Evolutionary conservation across 2,113 vertebrate species (phyloP).

Genomic region (Platysternon megacephalum): DNA sequence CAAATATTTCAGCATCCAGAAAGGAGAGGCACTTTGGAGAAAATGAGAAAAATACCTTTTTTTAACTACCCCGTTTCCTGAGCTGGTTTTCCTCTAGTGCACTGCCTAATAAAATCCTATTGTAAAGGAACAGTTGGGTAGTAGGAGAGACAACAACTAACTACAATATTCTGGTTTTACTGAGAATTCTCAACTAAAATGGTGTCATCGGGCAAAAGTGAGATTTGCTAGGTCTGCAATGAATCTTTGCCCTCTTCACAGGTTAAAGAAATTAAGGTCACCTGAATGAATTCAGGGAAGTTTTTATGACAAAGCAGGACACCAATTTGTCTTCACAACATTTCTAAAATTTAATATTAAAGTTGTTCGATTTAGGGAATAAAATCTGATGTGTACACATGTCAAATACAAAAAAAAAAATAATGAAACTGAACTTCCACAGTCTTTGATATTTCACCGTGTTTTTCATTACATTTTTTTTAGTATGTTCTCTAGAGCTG

Average conservation of each 20-base stretch:
- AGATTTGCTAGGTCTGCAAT: not conserved
- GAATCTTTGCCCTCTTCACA: not conserved
- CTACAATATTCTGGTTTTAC: not conserved
- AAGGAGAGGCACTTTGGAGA: not conserved
- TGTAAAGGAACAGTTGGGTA: not conserved
- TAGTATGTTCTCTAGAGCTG: not conserved
- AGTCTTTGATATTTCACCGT: not conserved
- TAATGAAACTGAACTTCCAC: not conserved
- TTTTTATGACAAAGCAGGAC: slow-evolving; percentile 34
- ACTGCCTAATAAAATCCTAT: not conserved
- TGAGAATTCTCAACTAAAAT: not conserved
- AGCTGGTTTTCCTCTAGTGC: not conserved
- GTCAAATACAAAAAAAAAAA: not conserved
- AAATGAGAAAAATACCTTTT: not conserved
- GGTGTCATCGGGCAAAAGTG: not conserved
- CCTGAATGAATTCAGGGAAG: slow-evolving; percentile 16
- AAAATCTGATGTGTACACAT: slow-evolving; percentile 3
- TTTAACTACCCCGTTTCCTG: not conserved
- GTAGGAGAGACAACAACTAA: not conserved
- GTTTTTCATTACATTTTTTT: not conserved
- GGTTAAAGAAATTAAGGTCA: slow-evolving; percentile 51
- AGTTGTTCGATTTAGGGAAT: slow-evolving; percentile 11
- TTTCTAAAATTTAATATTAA: slow-evolving; percentile 38
- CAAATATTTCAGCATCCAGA: not conserved
- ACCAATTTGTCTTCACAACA: slow-evolving; percentile 22